Conservation (phyloP, 2,113 vertebrate species). For the Aptenodytes patagonicus region DNA sequence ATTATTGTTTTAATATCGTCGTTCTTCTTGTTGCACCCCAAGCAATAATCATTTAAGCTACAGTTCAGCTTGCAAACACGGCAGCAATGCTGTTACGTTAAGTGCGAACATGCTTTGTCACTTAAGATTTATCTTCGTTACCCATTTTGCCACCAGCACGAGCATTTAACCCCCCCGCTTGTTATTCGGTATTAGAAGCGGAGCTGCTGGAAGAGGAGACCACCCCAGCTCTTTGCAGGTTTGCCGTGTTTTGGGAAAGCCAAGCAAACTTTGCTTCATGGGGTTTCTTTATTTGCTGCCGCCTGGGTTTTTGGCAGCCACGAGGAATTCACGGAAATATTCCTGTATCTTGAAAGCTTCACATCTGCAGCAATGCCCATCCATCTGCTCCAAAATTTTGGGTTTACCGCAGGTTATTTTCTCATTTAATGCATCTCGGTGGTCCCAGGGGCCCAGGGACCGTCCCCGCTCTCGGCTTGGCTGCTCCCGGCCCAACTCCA, state of each 20-base stretch:
- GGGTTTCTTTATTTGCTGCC: neutral
- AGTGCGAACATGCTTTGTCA: neutral
- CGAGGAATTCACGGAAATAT: neutral
- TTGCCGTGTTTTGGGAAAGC: neutral
- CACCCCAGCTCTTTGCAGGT: neutral
- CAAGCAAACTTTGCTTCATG: neutral
- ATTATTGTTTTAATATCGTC: neutral
- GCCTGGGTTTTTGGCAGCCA: neutral
- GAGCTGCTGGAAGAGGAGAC: neutral
- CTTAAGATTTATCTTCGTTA: neutral
- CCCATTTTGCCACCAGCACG: neutral
- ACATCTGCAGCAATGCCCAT: neutral
- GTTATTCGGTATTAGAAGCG: neutral
- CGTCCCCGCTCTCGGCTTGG: accelerated
- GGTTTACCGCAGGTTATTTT: neutral
- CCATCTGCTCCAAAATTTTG: neutral
- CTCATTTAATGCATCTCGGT: neutral
- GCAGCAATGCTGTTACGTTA: neutral
- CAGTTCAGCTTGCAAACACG: neutral
- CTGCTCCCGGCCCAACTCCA: neutral
- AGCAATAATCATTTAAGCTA: neutral
- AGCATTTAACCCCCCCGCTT: neutral
- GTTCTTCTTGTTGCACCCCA: neutral
- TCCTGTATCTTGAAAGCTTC: neutral
- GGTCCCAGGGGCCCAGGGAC: neutral